Evolutionary conservation across 2,888 invertebrate species (phyloP), one percentile per base, ranked within the genome.

Genomic region (Noctua fimbriata): DNA sequence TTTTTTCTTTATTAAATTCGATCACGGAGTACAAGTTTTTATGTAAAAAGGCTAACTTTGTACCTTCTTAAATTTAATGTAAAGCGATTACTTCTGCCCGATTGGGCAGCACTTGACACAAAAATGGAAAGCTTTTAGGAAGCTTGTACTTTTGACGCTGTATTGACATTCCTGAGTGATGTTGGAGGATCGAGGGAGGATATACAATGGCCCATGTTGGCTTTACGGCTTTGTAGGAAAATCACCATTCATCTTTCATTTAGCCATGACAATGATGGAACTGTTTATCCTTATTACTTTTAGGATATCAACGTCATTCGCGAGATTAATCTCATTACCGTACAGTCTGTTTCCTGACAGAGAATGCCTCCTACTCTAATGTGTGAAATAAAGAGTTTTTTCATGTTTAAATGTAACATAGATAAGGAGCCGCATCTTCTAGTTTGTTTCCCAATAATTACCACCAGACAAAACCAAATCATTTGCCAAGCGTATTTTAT

Each of bases 101-200:
- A 88, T 85, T 89, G 86, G 83, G 78, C 80, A 81, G 76, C 70
- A 79, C 85, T 89, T 85, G 85, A 85, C 86, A 83, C 81, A 85
- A 84, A 88, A 88, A 89, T 83, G 83, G 80, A 76, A 87, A 89
- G 85, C 85, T 88, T 88, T 89, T 83, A 88, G 70, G 78, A 78
- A 78, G 76, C 80, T 69, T 74, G 76, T 81, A 82, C 81, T 86
- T 79, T 76, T 88, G 86, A 85, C 77, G 77, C 55, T 73, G 81
- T 83, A 73, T 83, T 88, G 89, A 82, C 89, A 82, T 82, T 79
- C 65, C 75, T 88, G 80, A 87, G 87, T 74, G 79, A 72, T 73
- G 69, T 79, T 74, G n/a, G 44, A 73, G 76, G 65, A 77, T 47
- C 65, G 41, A 65, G 72, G 55, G 44, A 24, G 63, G 72, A 47